Evolutionary conservation across 2,888 invertebrate species (phyloP).

Genomic region (Tinea pellionella): DNA sequence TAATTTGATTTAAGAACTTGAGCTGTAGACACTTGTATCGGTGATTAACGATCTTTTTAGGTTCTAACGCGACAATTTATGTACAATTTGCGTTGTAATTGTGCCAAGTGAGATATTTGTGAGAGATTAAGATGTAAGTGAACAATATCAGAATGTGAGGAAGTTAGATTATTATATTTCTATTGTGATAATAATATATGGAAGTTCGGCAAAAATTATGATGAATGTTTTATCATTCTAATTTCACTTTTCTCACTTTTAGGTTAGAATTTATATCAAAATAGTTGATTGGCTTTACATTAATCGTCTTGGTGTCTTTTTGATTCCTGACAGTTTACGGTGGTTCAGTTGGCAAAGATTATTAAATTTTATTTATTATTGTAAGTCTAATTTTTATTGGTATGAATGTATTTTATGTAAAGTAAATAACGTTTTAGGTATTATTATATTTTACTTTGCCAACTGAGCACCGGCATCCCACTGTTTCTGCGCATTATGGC

Average conservation of each 20-base stretch:
- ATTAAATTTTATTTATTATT: not conserved
- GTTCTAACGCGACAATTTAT: slow-evolving; percentile 19
- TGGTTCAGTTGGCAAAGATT: not conserved
- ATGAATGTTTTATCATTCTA: slow-evolving; percentile 43
- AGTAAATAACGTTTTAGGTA: not conserved
- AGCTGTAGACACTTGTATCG: slow-evolving; percentile 30
- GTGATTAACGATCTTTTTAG: slow-evolving; percentile 39
- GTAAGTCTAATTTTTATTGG: no score
- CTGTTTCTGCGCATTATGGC: not conserved
- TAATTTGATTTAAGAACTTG: slow-evolving; percentile 15
- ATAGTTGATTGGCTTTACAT: not conserved
- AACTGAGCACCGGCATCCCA: not conserved
- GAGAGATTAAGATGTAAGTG: slow-evolving; percentile 65
- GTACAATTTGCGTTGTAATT: slow-evolving; percentile 61
- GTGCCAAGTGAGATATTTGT: slow-evolving; percentile 67
- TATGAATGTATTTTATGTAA: not conserved
- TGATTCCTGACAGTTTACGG: not conserved
- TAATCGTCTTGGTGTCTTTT: not conserved
- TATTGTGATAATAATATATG: slow-evolving; percentile 67
- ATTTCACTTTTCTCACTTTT: slow-evolving; percentile 37
- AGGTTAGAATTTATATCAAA: slow-evolving; percentile 29
- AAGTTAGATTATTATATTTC: slow-evolving; percentile 44
- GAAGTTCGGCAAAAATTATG: slow-evolving; percentile 55
- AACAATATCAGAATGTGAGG: slow-evolving; percentile 57
- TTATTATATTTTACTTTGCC: not conserved